Conservation (phyloP, 2,888 invertebrate genomes). For the Epistrophe grossulariae region DNA sequence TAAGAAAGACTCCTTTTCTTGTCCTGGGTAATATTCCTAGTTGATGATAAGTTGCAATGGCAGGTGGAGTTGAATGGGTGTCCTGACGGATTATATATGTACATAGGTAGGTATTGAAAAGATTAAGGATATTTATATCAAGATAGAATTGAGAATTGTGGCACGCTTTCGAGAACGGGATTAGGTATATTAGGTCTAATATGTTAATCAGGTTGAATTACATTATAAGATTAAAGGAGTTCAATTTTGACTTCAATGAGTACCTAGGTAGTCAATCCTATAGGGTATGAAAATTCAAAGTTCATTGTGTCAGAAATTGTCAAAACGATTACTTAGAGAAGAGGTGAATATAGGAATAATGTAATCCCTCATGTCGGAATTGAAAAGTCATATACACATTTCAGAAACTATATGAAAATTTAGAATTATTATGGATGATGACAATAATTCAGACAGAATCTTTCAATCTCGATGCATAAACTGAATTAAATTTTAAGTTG, state of each 20-base stretch:
- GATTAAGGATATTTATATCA: not conserved
- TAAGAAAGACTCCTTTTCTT: conserved; percentile 20
- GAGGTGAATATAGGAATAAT: not conserved
- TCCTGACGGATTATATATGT: not conserved
- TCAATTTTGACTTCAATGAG: conserved; percentile 7
- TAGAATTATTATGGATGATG: too few relatives aligned
- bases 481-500: too few relatives aligned
- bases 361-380: too few relatives aligned
- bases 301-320: not conserved
- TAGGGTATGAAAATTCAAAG: not conserved
- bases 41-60: conserved; percentile 42
- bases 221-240: conserved; percentile 26
- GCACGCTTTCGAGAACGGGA: conserved; percentile 19
- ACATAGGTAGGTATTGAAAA: not conserved
- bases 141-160: conserved; percentile 30
- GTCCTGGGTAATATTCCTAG: conserved; percentile 7
- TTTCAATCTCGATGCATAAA: too few relatives aligned
- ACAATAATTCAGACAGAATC: too few relatives aligned
- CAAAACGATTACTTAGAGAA: not conserved
- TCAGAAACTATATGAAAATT: too few relatives aligned
- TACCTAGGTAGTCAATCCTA: not conserved
- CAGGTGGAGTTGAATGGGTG: conserved; percentile 10
- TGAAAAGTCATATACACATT: too few relatives aligned
- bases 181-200: conserved; percentile 27
- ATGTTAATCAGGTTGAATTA: conserved; percentile 49